phyloP scores from a whole-genome alignment of 2,797 vertebrate species.

The Hippocampus kuda region DNA sequence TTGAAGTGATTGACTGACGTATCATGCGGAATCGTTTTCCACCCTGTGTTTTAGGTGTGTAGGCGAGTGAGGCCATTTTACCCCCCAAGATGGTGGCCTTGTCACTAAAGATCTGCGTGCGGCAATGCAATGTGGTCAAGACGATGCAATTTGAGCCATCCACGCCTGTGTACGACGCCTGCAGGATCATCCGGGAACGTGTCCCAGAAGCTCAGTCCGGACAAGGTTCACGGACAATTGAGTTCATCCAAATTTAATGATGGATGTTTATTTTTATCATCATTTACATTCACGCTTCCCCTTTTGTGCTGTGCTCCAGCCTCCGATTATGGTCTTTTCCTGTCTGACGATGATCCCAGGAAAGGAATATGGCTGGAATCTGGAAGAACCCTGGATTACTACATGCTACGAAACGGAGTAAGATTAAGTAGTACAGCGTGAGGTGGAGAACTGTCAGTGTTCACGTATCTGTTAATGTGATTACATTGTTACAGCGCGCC shows the following conservation, averaged over 20 bases:
- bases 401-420: slow-evolving; percentile 98
- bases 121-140: slow-evolving; percentile 98
- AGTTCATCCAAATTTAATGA: slow-evolving; percentile 17
- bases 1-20: not conserved
- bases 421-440: slow-evolving; percentile 33
- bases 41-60: slow-evolving; percentile 47
- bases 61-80: slow-evolving; percentile 44
- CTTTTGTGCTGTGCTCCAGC: slow-evolving; percentile 62
- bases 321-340: slow-evolving; percentile 92
- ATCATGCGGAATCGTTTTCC: not conserved
- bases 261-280: slow-evolving; percentile 10
- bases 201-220: slow-evolving; percentile 92
- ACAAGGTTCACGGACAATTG: slow-evolving; percentile 72
- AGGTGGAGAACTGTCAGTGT: slow-evolving; percentile 27
- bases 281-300: slow-evolving; percentile 20
- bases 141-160: slow-evolving; percentile 98
- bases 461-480: slow-evolving; percentile 20
- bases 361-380: slow-evolving; percentile 99
- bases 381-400: slow-evolving; percentile 94
- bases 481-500: slow-evolving; percentile 21
- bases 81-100: slow-evolving; percentile 86
- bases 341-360: slow-evolving; percentile 93
- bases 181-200: slow-evolving; percentile 87
- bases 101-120: slow-evolving; percentile 94
- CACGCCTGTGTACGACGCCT: slow-evolving; percentile 92